phyloP scores from a whole-genome alignment of 2,113 vertebrate species.

The Ameiurus melas region DNA sequence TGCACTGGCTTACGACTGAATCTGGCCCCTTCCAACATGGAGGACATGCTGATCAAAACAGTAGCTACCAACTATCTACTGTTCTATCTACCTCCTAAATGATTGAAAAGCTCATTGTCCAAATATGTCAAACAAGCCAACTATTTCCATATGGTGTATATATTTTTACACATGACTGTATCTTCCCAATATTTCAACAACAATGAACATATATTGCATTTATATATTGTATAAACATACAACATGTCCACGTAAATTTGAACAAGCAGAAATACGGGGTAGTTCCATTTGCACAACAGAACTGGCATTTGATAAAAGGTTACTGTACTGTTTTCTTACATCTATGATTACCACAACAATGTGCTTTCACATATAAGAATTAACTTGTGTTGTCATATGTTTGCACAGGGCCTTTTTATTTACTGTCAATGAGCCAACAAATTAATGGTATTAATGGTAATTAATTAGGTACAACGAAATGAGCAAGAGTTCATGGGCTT shows the following conservation, averaged over 20 bases:
- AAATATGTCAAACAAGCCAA: too few relatives aligned
- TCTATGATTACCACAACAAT: not conserved
- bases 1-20: not conserved
- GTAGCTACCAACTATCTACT: not conserved
- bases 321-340: not conserved
- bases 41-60: not conserved
- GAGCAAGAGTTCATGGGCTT: not conserved
- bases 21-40: not conserved
- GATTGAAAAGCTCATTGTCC: too few relatives aligned
- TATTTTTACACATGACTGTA: too few relatives aligned
- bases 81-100: too few relatives aligned
- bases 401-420: not conserved
- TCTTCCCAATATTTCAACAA: too few relatives aligned
- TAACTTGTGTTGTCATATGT: not conserved
- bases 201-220: too few relatives aligned
- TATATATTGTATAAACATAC: not conserved
- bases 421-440: not conserved
- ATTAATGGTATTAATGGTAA: not conserved
- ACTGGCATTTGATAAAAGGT: not conserved
- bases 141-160: too few relatives aligned
- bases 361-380: not conserved
- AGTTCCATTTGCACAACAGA: not conserved
- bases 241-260: not conserved
- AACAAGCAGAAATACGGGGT: not conserved
- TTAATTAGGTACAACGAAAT: not conserved